Evolutionary conservation across 2,888 invertebrate species (phyloP), one percentile per base, ranked within the genome.

Genomic region (Parnassius orleans): DNA sequence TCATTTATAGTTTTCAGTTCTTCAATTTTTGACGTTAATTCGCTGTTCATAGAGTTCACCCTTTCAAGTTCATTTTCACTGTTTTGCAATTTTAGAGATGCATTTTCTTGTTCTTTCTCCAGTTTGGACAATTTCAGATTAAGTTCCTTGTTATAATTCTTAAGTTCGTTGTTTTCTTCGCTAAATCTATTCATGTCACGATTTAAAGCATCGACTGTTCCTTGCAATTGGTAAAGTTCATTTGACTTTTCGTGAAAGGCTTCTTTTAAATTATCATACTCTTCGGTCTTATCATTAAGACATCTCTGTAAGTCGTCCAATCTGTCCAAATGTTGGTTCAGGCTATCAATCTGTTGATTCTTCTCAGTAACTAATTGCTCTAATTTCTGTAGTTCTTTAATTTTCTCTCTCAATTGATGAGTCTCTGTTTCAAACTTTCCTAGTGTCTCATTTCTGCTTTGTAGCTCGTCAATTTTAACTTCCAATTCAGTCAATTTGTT

Each of bases 301-400:
- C 91, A 83, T 67, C 93, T 87, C 63, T 92, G 92, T 52, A 93
- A 64, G 66, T 90, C 87, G 47, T 92, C 90, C 1, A 92, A 74
- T 69, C 90, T 83, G 57, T 91, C 90, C 57, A 92, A 74, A 69
- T 92, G 92, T 70, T 87, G 87, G 65, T 92, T 93, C 53, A 93
- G 72, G 63, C 86, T 92, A 57, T 88, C 90, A 43, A 93, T 93
- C 66, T 93, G 93, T 53, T 86, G 86, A 66, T 92, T 92, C 69
- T 94, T 92, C 64, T 93, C 93, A 1, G 90, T 87, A 1, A 94
- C 85, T 10, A 93, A 80, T 63, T 87, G 92, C 71, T 94, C 92
- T 58, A 93, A 78, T 60, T 86, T 89, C 44, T 92, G 83, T 48
- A 93, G 75, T 65, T 92, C 92, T 0, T 77, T 79, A 19, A 90